Evolutionary conservation across 2,113 vertebrate species (phyloP).

Genomic region (Syrrhaptes paradoxus): DNA sequence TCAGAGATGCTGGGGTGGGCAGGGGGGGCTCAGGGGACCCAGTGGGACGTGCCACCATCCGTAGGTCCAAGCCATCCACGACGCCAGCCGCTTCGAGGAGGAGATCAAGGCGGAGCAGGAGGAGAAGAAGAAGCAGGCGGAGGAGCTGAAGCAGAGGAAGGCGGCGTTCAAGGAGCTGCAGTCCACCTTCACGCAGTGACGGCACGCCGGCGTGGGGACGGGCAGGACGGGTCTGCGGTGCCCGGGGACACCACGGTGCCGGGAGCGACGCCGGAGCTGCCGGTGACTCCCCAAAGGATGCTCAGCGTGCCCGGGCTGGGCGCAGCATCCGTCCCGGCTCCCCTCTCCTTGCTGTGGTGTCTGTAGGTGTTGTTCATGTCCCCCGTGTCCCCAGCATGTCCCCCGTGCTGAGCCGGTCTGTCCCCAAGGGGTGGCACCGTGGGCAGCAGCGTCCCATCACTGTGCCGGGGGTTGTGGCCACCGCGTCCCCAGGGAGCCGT

Average conservation of each 20-base stretch:
- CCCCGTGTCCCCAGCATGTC: background rate
- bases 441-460: background rate
- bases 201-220: accelerated
- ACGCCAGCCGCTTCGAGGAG: slow-evolving; percentile 87
- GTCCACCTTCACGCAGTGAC: slow-evolving; percentile 86
- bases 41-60: accelerated
- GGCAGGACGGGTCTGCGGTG: background rate
- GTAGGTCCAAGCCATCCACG: slow-evolving; percentile 89
- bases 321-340: background rate
- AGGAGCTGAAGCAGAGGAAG: slow-evolving; percentile 89
- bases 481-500: background rate
- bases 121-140: slow-evolving; percentile 88
- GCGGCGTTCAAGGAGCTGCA: slow-evolving; percentile 92
- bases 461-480: background rate
- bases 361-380: background rate
- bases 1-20: background rate
- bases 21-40: background rate
- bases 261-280: background rate
- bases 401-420: background rate
- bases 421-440: background rate
- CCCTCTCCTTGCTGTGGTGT: background rate
- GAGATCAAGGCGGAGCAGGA: slow-evolving; percentile 96
- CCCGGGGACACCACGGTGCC: background rate
- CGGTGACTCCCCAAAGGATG: background rate
- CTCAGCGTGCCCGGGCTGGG: accelerated